Evolutionary conservation across 2,888 invertebrate species (phyloP).

Genomic region (Lasius fuliginosus): DNA sequence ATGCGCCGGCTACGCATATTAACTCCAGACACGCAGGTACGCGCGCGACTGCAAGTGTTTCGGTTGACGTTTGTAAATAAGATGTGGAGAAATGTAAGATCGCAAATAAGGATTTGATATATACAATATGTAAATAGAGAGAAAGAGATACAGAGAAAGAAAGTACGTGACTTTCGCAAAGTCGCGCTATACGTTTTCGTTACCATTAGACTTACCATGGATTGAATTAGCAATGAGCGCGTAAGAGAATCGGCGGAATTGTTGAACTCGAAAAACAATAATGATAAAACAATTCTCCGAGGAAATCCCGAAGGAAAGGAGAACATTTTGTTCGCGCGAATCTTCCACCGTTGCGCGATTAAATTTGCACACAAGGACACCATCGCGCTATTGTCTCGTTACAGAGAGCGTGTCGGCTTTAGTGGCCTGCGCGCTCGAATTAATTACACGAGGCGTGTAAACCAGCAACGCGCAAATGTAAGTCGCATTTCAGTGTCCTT

Average conservation of each 20-base stretch:
- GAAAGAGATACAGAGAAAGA: background rate
- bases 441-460: conserved; percentile 25
- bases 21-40: conserved; percentile 2
- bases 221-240: background rate
- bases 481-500: conserved; percentile 4
- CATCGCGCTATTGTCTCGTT: conserved; percentile 30
- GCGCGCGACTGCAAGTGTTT: background rate
- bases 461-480: background rate
- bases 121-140: background rate
- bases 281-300: conserved; percentile 6
- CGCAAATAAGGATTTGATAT: background rate
- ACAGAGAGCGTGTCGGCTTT: conserved; percentile 13
- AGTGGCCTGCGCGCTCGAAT: conserved; percentile 3
- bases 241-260: background rate
- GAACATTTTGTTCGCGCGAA: conserved; percentile 4
- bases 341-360: conserved; percentile 25
- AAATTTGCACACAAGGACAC: conserved; percentile 31
- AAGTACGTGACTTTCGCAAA: background rate
- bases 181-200: background rate
- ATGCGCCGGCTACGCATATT: conserved; percentile 22
- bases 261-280: background rate
- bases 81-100: background rate
- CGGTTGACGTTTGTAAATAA: background rate
- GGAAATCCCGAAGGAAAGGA: background rate
- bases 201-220: background rate